phyloP scores from a whole-genome alignment of 2,888 invertebrate genomes.

The Pseudococcus viburni region DNA sequence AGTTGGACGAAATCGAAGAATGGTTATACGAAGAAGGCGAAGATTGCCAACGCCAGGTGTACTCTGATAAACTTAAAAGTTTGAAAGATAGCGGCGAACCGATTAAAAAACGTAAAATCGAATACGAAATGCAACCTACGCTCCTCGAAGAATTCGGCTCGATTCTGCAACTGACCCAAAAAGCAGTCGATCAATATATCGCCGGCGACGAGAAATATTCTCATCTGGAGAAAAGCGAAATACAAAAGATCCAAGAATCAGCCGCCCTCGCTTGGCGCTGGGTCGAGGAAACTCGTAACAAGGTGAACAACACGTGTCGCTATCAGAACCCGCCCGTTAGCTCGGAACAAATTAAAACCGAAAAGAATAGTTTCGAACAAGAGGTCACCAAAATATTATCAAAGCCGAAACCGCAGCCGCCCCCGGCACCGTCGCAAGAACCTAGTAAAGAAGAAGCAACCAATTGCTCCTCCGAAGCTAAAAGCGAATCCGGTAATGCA shows the following conservation, averaged over 20 bases:
- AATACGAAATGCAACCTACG: constrained; percentile 84
- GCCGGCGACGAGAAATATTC: constrained; percentile 72
- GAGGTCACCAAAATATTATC: constrained; percentile 82
- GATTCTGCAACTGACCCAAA: constrained; percentile 84
- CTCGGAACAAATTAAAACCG: constrained; percentile 83
- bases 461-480: constrained; percentile 68
- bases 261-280: constrained; percentile 83
- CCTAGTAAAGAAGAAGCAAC: constrained; percentile 71
- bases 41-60: constrained; percentile 86
- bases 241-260: constrained; percentile 81
- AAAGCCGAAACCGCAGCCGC: constrained; percentile 82
- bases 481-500: constrained; percentile 35
- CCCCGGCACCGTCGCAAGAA: constrained; percentile 76
- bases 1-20: constrained; percentile 89
- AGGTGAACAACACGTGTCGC: constrained; percentile 73
- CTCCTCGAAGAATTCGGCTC: constrained; percentile 87
- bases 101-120: constrained; percentile 85
- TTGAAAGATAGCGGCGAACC: constrained; percentile 88
- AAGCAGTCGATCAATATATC: constrained; percentile 82
- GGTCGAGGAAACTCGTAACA: constrained; percentile 84
- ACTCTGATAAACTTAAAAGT: constrained; percentile 74
- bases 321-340: constrained; percentile 84
- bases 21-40: constrained; percentile 99
- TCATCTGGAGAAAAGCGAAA: constrained; percentile 80
- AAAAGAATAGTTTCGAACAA: constrained; percentile 78